These are phyloP conservation scores for Heliconius nattereri DNA, from an alignment of 1,140 invertebrate species.

Conservation along the genomic window DNA sequence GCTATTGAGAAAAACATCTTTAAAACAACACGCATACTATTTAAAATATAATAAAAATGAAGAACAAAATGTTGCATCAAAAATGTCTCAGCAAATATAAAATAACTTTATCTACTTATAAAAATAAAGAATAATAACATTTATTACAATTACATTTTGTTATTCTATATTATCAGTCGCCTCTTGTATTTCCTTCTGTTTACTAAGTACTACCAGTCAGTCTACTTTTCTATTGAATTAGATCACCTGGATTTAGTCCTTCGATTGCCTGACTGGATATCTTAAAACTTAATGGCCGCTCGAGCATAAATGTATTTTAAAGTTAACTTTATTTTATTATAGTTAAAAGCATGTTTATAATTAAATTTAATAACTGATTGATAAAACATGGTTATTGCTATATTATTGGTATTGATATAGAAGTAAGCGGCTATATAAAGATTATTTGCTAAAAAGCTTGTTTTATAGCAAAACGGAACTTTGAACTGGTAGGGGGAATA, in stretches of 20 bases:
- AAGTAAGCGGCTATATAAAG: neutral
- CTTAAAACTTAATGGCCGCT: conserved; percentile 39
- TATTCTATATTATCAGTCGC: neutral
- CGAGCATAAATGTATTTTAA: conserved; percentile 32
- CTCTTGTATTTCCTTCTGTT: neutral
- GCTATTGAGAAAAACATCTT: too few relatives aligned
- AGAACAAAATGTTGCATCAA: too few relatives aligned
- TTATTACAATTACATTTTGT: neutral
- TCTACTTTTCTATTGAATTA: conserved; percentile 37
- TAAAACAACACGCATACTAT: too few relatives aligned
- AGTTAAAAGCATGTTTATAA: conserved; percentile 26
- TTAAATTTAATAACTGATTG: conserved; percentile 28
- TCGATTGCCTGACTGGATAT: conserved; percentile 45
- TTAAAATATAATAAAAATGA: too few relatives aligned
- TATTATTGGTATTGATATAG: conserved; percentile 5
- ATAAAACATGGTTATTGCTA: conserved; percentile 10
- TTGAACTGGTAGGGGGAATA: neutral
- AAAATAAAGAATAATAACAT: neutral
- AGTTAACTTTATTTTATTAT: conserved; percentile 33
- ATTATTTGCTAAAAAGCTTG: neutral
- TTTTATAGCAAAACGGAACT: neutral
- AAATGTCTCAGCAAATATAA: too few relatives aligned
- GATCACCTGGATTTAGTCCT: conserved; percentile 49
- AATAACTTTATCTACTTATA: too few relatives aligned
- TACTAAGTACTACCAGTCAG: neutral